phyloP scores from a whole-genome alignment of 2,113 vertebrate species.

The human (Homo sapiens) region DNA sequence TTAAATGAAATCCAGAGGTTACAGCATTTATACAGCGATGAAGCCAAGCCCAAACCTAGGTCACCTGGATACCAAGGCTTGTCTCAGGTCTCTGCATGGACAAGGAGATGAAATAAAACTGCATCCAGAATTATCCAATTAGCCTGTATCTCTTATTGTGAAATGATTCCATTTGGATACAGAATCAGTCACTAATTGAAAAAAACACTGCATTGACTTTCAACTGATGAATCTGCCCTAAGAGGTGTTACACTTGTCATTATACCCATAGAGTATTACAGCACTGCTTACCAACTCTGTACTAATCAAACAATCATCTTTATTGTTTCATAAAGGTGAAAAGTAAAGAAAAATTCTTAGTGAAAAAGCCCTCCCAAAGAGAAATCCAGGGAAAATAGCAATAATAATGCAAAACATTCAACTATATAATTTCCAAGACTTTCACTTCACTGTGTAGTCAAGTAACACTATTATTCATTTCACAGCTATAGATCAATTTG shows the following conservation, averaged over 20 bases:
- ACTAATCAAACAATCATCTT: not conserved
- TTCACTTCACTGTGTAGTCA: slow-evolving; percentile 45
- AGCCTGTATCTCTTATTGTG: not conserved
- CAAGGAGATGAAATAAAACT: not conserved
- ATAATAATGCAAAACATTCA: slow-evolving; percentile 67
- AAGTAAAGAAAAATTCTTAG: slow-evolving; percentile 30
- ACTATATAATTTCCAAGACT: slow-evolving; percentile 57
- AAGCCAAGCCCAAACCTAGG: not conserved
- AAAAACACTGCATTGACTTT: not conserved
- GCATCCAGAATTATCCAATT: not conserved
- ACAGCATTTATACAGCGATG: not conserved
- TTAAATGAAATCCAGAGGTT: not conserved
- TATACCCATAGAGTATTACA: not conserved
- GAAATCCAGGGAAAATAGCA: slow-evolving; percentile 52
- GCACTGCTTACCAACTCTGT: not conserved
- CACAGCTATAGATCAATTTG: slow-evolving; percentile 67
- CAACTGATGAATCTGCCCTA: not conserved
- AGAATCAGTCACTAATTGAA: not conserved
- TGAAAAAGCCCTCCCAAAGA: not conserved
- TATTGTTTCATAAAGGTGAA: not conserved
- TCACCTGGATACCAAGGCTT: not conserved
- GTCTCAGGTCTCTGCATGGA: not conserved
- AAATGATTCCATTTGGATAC: not conserved
- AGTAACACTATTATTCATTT: slow-evolving; percentile 67
- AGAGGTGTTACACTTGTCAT: not conserved